Evolutionary conservation across 2,797 vertebrate genomes (phyloP), one percentile per base, ranked within the genome.

Genomic region (Darevskia nairensis): DNA sequence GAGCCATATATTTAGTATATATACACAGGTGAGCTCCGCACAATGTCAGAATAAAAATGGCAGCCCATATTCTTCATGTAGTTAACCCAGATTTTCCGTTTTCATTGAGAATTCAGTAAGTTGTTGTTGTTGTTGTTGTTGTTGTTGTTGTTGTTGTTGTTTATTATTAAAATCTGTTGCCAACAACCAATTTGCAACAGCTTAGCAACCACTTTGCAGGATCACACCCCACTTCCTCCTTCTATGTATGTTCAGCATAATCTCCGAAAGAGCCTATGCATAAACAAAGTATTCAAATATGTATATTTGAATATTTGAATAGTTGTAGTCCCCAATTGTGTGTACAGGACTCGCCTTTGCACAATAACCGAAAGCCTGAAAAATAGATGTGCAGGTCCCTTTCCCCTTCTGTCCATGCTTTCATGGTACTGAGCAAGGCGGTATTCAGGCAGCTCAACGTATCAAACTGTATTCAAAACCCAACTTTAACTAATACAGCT

Each of bases 1-100:
- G 94, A 99, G 99, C 94, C 99, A 99, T 79, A 98, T 99, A 74
- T 99, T 99, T 94, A 99, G 98, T 19, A 97, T 99, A 69, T 99
- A 99, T 93, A 99, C 98, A 55, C 50, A 55, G 50, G 50, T 55
- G 50, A 55, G 50, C 13, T 15, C 50, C 3, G 3, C 50, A 15
- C 50, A 55, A 55, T 61, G 59, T 61, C 59, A 23, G 4, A 19
- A 61, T 61, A 19, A 61, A 61, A 61, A 61, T 23, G 59, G 21
- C 59, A 61, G 2, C 19, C 59, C 21, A 23, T 61, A 61, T 61
- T 21, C 50, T 61, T 23, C 59, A 6, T 23, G 17, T 61, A 61
- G 59, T 61, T 61, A 61, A 23, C 4, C 59, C 21, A 7, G 59
- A 61, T 61, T 61, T 61, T 61, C 21, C 19, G 4, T 61, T 61